These are phyloP conservation scores for Crypturellus tataupa DNA, from an alignment of 2,797 vertebrate genomes.

Conservation along the genomic window DNA sequence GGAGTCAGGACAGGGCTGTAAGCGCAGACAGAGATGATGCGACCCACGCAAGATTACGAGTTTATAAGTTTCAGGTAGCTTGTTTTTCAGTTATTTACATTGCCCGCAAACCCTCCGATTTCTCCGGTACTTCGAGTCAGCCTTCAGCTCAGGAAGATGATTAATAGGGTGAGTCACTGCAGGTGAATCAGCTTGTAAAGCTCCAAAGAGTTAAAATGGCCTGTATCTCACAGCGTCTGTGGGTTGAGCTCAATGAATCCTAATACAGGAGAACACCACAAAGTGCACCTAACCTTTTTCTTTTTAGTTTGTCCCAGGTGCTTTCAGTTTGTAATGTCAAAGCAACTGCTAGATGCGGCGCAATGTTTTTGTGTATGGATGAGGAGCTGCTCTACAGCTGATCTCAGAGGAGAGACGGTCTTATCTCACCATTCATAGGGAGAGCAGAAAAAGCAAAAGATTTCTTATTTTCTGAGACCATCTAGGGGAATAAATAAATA, in stretches of 20 bases:
- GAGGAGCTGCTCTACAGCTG: not conserved
- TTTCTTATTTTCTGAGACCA: not conserved
- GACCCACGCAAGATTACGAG: not conserved
- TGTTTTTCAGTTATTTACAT: not conserved
- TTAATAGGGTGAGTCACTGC: conserved; percentile 6
- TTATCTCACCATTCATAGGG: fast-evolving
- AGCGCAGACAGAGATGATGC: not conserved
- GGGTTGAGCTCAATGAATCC: not conserved
- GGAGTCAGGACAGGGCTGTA: not conserved
- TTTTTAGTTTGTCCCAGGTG: not conserved
- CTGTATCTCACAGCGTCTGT: not conserved
- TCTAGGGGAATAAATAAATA: too few species aligned
- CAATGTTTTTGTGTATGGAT: not conserved
- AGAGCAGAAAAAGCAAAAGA: not conserved
- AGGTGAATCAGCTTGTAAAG: conserved; percentile 11
- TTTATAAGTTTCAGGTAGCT: not conserved
- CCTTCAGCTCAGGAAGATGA: not conserved
- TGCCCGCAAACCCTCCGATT: not conserved
- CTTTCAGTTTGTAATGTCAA: not conserved
- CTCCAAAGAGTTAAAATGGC: not conserved
- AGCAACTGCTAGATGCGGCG: not conserved
- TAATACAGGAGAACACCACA: not conserved
- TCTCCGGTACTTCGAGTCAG: not conserved
- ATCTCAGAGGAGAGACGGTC: not conserved
- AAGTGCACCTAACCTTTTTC: not conserved